Evolutionary conservation across 1,140 invertebrate species (phyloP), one percentile per base, ranked within the genome.

Genomic region (Anagrus nilaparvatae): DNA sequence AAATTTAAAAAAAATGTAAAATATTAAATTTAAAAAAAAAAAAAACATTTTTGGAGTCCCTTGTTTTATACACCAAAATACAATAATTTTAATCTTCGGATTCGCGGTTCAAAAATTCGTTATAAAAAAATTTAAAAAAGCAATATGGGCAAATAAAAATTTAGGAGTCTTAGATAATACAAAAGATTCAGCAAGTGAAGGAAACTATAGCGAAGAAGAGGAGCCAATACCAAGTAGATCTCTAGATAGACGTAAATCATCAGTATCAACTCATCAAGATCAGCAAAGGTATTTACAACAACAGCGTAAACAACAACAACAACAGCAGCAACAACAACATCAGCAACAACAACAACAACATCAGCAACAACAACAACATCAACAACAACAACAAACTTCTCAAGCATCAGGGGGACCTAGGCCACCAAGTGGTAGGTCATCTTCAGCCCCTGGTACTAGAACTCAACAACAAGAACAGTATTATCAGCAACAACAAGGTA

Each of bases 81-180:
- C n/a, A n/a, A n/a, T n/a, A n/a, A n/a, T n/a, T n/a, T n/a, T n/a
- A n/a, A n/a, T n/a, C n/a, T n/a, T n/a, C n/a, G n/a, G n/a, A n/a
- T n/a, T n/a, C n/a, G n/a, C n/a, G n/a, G n/a, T n/a, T n/a, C n/a
- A n/a, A n/a, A n/a, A n/a, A n/a, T n/a, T n/a, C n/a, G n/a, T n/a
- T n/a, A n/a, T n/a, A n/a, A n/a, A n/a, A n/a, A n/a, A n/a, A n/a
- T n/a, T n/a, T n/a, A n/a, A n/a, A n/a, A n/a, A n/a, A n/a, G n/a
- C n/a, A n/a, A n/a, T n/a, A n/a, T n/a, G n/a, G n/a, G n/a, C n/a
- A n/a, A n/a, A n/a, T n/a, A n/a, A n/a, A n/a, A n/a, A n/a, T n/a
- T n/a, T 64, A 68, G 77, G 77, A 61, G 75, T 80, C 73, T 58
- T 72, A 77, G 87, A 91, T 78, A 90, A 92, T 56, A 90, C 85